Percentiles rank a stretch among this genome's conserved stretches.
These are phyloP conservation scores for Seriola quinqueradiata DNA, from an alignment of 2,113 vertebrate genomes.

Conservation along the genomic window DNA sequence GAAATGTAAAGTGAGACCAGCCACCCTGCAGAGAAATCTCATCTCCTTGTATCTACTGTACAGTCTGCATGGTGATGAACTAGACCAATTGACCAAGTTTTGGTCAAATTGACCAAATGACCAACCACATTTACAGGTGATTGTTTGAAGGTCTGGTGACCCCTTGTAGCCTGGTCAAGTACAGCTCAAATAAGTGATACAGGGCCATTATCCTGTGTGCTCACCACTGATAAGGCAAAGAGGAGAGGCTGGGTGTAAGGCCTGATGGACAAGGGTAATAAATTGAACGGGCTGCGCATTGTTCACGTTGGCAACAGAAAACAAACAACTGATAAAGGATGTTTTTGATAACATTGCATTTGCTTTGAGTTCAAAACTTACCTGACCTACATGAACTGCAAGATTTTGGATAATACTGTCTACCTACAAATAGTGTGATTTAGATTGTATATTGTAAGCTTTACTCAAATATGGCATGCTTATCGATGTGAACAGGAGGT, in stretches of 20 bases:
- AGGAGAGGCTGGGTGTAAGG: neutral
- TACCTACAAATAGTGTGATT: neutral
- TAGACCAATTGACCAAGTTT: neutral
- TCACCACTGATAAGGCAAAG: neutral
- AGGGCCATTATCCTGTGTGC: neutral
- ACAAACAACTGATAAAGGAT: neutral
- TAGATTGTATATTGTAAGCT: neutral
- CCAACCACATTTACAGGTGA: neutral
- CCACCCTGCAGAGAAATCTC: neutral
- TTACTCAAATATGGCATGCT: neutral
- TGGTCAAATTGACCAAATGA: no score
- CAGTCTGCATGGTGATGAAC: neutral
- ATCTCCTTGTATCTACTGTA: neutral
- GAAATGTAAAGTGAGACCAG: conserved; percentile 35
- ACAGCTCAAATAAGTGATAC: neutral
- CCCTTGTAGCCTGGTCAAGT: conserved; percentile 1
- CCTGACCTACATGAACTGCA: neutral
- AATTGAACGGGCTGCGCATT: neutral
- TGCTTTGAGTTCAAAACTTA: neutral
- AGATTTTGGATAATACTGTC: neutral
- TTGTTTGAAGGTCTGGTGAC: conserved; percentile 1
- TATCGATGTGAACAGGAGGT: neutral
- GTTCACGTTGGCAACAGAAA: neutral
- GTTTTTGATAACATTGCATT: neutral
- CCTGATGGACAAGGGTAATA: neutral